phyloP scores from a whole-genome alignment of 2,797 vertebrate genomes.

The Pelochelys cantorii region DNA sequence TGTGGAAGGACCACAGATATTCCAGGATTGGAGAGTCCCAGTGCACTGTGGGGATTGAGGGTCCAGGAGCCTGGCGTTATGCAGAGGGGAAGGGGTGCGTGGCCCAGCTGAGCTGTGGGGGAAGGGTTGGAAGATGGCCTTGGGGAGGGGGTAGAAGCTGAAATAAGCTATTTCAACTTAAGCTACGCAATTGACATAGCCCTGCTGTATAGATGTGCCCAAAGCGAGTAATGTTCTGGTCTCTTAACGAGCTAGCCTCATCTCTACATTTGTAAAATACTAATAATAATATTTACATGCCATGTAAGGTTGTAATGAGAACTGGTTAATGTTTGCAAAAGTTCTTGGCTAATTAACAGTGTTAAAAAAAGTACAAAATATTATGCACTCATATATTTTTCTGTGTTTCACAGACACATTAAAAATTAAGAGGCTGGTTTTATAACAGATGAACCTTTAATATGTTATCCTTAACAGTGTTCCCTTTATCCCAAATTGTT shows the following conservation, averaged over 20 bases:
- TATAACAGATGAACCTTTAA: background rate
- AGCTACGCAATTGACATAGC: too few relatives aligned
- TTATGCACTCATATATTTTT: background rate
- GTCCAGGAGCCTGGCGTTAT: too few relatives aligned
- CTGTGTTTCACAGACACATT: background rate
- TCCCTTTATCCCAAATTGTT: background rate
- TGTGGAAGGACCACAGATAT: too few relatives aligned
- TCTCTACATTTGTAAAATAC: background rate
- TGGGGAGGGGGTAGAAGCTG: too few relatives aligned
- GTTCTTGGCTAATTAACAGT: background rate
- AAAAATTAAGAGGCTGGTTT: background rate
- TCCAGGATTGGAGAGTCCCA: too few relatives aligned
- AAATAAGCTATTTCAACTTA: too few relatives aligned
- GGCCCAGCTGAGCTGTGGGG: too few relatives aligned
- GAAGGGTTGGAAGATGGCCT: too few relatives aligned
- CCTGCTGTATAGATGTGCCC: too few relatives aligned
- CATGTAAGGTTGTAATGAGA: background rate
- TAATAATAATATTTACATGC: background rate
- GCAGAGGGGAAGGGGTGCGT: too few relatives aligned
- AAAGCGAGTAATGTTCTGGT: background rate
- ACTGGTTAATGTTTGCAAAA: background rate
- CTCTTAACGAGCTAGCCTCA: background rate
- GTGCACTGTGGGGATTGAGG: too few relatives aligned
- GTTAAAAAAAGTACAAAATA: background rate
- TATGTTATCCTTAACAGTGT: background rate